Evolutionary conservation across 2,113 vertebrate species (phyloP).

Genomic region (Tupaia chinensis): DNA sequence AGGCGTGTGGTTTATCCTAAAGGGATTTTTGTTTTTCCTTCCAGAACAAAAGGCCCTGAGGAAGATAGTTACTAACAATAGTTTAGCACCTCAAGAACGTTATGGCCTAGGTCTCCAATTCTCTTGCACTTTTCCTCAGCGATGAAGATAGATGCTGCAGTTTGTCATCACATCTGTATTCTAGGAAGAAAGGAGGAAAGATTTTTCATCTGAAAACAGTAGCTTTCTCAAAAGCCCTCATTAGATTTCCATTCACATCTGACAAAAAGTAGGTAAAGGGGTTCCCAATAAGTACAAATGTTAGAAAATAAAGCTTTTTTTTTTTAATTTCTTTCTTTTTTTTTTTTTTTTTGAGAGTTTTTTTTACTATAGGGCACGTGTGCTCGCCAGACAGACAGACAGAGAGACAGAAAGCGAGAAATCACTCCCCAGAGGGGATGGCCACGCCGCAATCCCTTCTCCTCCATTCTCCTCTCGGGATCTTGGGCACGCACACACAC

Average conservation of each 20-base stretch:
- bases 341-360: too few relatives aligned
- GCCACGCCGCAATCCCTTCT: too few relatives aligned
- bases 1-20: neutral
- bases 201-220: neutral
- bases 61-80: neutral
- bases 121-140: neutral
- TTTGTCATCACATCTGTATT: neutral
- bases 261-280: neutral
- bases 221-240: neutral
- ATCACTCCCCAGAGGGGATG: too few relatives aligned
- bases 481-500: too few relatives aligned
- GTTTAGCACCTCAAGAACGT: neutral
- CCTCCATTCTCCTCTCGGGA: too few relatives aligned
- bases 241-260: neutral
- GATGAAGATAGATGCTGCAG: neutral
- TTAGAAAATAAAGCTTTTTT: neutral
- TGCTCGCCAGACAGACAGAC: too few relatives aligned
- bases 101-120: neutral
- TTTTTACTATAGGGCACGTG: too few relatives aligned
- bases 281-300: neutral
- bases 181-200: neutral
- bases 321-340: too few relatives aligned
- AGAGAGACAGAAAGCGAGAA: too few relatives aligned
- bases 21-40: neutral
- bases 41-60: neutral